Conservation (phyloP, 2,888 invertebrate species). For the Brachylomia viminalis region DNA sequence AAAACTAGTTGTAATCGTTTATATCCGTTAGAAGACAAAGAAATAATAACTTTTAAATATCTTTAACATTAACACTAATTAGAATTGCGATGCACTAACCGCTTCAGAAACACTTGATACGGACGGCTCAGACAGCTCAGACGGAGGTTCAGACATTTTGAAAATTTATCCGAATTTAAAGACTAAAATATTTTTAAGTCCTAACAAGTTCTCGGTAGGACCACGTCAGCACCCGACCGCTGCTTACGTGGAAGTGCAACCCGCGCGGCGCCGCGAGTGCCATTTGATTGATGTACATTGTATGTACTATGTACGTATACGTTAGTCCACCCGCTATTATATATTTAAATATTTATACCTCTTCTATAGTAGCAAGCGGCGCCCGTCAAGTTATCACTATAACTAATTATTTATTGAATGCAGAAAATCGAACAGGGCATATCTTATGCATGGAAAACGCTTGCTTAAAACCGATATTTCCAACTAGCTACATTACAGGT, state of each 20-base stretch:
- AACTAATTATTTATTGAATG: background rate
- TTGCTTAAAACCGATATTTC: background rate
- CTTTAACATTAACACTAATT: background rate
- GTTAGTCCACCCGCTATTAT: slow-evolving; percentile 7
- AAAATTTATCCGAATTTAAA: background rate
- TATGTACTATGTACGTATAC: background rate
- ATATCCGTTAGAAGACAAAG: background rate
- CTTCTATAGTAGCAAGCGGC: background rate
- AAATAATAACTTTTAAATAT: background rate
- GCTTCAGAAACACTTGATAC: background rate
- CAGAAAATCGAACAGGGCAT: background rate
- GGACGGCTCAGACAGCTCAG: too few relatives aligned
- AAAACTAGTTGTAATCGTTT: background rate
- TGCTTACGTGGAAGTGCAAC: slow-evolving; percentile 28
- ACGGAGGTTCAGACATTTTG: slow-evolving; percentile 23
- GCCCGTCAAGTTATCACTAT: background rate
- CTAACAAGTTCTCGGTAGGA: background rate
- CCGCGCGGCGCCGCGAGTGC: background rate
- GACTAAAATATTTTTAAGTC: background rate
- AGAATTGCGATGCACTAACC: slow-evolving; percentile 28
- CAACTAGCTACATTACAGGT: background rate
- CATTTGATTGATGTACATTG: background rate
- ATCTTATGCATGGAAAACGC: background rate
- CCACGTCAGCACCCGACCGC: slow-evolving; percentile 10
- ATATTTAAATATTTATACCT: slow-evolving; percentile 22